Percentiles rank a stretch among this genome's conserved stretches.
Evolutionary conservation across 1,140 invertebrate species (phyloP).

Genomic region (Bombus terrestris): DNA sequence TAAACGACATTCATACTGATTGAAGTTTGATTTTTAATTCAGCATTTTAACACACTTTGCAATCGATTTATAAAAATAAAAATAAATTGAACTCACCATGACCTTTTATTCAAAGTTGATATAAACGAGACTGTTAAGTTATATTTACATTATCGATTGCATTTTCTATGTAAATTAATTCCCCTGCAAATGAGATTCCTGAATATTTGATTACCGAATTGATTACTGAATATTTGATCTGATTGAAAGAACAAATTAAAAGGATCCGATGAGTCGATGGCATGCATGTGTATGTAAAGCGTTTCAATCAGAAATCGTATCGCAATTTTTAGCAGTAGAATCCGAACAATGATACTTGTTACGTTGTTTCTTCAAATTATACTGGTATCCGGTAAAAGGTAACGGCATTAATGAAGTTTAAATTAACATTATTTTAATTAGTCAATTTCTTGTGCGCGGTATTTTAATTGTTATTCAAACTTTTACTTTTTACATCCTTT

Average conservation of each 20-base stretch:
- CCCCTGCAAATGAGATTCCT: neutral
- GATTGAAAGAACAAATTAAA: neutral
- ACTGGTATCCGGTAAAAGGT: constrained; percentile 10
- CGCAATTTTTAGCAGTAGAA: neutral
- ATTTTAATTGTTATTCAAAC: neutral
- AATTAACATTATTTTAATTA: neutral
- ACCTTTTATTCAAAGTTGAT: neutral
- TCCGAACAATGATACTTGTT: neutral
- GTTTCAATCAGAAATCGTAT: neutral
- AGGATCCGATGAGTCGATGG: neutral
- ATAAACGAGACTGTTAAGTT: neutral
- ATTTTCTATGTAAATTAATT: constrained; percentile 4
- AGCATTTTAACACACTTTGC: neutral
- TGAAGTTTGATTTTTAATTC: neutral
- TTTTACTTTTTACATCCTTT: neutral
- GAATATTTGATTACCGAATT: constrained; percentile 19
- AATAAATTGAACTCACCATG: neutral
- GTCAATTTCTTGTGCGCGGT: neutral
- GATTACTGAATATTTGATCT: too few relatives aligned
- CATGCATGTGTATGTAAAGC: neutral
- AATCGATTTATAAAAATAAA: neutral
- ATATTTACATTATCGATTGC: constrained; percentile 15
- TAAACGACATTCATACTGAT: neutral
- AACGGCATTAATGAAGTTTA: neutral
- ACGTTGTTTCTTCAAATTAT: constrained; percentile 15